Conservation (phyloP, 2,113 vertebrate genomes). For the Seriola rivoliana region DNA sequence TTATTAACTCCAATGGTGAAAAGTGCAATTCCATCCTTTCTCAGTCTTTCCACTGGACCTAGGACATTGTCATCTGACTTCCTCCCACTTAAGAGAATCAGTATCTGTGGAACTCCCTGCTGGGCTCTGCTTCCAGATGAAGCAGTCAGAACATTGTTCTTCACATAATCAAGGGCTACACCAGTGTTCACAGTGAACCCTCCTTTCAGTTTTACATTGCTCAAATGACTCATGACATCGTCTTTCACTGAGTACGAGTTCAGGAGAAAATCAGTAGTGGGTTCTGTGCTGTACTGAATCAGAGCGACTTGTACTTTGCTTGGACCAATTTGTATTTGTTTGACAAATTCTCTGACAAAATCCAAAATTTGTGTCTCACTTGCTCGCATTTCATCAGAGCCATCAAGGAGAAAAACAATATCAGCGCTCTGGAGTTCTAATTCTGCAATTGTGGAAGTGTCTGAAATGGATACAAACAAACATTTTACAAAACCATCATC, state of each 20-base stretch:
- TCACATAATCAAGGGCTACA: slow-evolving; percentile 75
- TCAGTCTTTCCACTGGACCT: slow-evolving; percentile 58
- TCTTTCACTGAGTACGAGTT: slow-evolving; percentile 73
- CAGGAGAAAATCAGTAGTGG: slow-evolving; percentile 68
- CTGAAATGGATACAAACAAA: slow-evolving; percentile 70
- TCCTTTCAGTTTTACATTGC: slow-evolving; percentile 73
- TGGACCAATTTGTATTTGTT: slow-evolving; percentile 74
- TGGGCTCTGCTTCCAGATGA: slow-evolving; percentile 77
- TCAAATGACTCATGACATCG: slow-evolving; percentile 60
- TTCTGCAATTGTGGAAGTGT: slow-evolving; percentile 45
- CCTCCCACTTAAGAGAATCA: slow-evolving; percentile 77
- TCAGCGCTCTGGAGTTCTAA: slow-evolving; percentile 60
- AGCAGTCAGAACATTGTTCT: slow-evolving; percentile 69
- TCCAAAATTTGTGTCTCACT: slow-evolving; percentile 64
- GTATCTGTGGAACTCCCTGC: slow-evolving; percentile 78
- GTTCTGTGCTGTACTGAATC: slow-evolving; percentile 75
- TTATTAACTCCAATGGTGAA: slow-evolving; percentile 72
- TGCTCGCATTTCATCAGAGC: slow-evolving; percentile 73
- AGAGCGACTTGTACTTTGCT: slow-evolving; percentile 77
- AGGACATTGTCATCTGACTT: slow-evolving; percentile 75
- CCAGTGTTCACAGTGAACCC: slow-evolving; percentile 70
- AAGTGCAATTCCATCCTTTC: slow-evolving; percentile 67
- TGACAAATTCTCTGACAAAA: slow-evolving; percentile 77
- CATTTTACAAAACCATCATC: slow-evolving; percentile 9
- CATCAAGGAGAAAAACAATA: slow-evolving; percentile 81